Evolutionary conservation across 2,888 invertebrate genomes (phyloP), one percentile per base, ranked within the genome.

Genomic region (Drosophila ezoana): DNA sequence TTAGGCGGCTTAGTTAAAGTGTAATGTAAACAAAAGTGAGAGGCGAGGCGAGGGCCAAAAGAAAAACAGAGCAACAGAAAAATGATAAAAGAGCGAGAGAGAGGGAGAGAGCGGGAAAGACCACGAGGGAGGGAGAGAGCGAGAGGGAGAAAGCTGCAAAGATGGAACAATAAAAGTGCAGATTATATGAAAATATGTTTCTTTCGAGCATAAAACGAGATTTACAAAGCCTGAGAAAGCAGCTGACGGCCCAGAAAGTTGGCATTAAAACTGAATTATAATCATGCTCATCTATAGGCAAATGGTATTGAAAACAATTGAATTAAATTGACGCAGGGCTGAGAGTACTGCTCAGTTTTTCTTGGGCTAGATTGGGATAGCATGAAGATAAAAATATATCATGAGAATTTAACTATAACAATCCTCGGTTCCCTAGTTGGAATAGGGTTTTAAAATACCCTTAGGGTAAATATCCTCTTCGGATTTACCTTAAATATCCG

Each of bases 1-100:
- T 85, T 76, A 81, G 82, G 69, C 85, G 72, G 87, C 81, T 84
- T 81, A 89, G 76, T 79, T 76, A 76, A 84, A 84, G 85, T 85
- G 85, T 76, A 85, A 85, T 87, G 89, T 85, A 85, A 89, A 85
- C 84, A 83, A 67, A 77, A 65, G 57, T 44, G 60, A 59, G 62
- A 51, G 54, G 59, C 51, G 38, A 49, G 20, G 38, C 58, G 49
- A 49, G 43, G 16, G 18, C 33, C 28, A 38, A 49, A 32, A 49
- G 23, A 40, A 57, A 52, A 53, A 51, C 47, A 59, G 65, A 65
- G 23, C 64, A 63, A 49, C 23, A 41, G 45, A 53, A 57, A 41
- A 58, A 64, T 63, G 38, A 38, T 32, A 54, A n/a, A 47, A 6
- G 0, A 28, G n/a, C 5, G 14, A 1, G 3, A 20, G 23, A 44